Conservation (phyloP, 2,888 invertebrate species). For the Tipula helvola region DNA sequence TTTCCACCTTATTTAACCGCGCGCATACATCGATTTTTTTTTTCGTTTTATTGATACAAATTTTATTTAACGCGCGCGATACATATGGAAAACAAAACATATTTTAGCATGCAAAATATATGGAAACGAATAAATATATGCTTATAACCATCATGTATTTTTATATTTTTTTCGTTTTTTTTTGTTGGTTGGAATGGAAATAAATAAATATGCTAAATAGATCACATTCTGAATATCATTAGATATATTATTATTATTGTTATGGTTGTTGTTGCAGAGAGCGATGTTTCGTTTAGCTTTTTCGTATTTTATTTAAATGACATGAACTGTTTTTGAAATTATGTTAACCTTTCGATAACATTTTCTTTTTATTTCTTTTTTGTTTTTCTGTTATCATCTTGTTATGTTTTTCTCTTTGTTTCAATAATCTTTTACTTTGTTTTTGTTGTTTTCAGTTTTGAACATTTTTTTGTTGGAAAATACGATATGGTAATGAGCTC, state of each 20-base stretch:
- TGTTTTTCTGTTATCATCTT: neutral
- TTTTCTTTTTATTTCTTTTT: neutral
- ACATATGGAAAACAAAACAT: neutral
- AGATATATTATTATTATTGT: neutral
- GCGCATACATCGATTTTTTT: neutral
- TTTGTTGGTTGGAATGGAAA: neutral
- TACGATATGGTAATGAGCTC: neutral
- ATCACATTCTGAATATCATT: slow-evolving; percentile 4
- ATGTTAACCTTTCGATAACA: neutral
- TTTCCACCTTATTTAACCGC: neutral
- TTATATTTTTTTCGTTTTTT: too few relatives aligned
- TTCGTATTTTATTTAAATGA: neutral
- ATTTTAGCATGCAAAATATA: neutral
- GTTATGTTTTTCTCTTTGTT: neutral
- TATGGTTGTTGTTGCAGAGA: neutral
- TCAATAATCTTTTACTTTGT: neutral
- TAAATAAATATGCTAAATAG: slow-evolving; percentile 4
- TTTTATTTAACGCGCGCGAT: neutral
- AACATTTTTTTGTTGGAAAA: neutral
- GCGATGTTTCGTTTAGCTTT: neutral
- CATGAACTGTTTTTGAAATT: neutral
- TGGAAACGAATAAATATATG: neutral
- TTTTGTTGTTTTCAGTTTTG: neutral
- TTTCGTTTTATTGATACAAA: neutral
- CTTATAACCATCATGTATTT: neutral